Evolutionary conservation across 2,797 vertebrate species (phyloP).

Genomic region (Halcyon smyrnensis): DNA sequence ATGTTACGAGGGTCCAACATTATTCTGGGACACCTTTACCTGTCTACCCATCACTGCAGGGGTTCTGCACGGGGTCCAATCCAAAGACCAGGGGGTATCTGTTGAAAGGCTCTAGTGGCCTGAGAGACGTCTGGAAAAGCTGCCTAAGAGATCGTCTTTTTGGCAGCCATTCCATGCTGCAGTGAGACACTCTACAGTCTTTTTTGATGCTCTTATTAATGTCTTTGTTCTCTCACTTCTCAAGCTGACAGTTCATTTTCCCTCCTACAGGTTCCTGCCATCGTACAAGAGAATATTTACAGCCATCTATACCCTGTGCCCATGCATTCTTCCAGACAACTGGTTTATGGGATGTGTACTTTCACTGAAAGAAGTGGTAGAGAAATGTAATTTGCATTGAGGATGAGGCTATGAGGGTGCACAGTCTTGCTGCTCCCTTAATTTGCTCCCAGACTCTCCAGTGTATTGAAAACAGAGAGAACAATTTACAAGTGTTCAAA

Average conservation of each 20-base stretch:
- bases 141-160: not conserved
- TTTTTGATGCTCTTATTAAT: slow-evolving; percentile 12
- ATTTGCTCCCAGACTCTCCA: not conserved
- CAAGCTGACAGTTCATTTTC: slow-evolving; percentile 39
- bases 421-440: not conserved
- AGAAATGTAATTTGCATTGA: not conserved
- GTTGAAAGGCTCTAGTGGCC: not conserved
- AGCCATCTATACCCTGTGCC: not conserved
- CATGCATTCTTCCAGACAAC: not conserved
- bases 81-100: not conserved
- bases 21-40: not conserved
- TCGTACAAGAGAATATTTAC: slow-evolving; percentile 14
- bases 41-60: not conserved
- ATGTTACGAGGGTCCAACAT: fast-evolving
- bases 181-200: not conserved
- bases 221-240: slow-evolving; percentile 32
- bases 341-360: not conserved
- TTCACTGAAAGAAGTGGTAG: not conserved
- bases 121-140: not conserved
- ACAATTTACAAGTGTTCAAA: not conserved
- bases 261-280: slow-evolving; percentile 24
- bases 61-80: not conserved
- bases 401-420: not conserved
- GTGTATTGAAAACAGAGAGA: not conserved
- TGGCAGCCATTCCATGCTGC: not conserved